Base-by-base conservation (phyloP, 2,797 vertebrate genomes). In the Schizothorax lantsangensis region DNA sequence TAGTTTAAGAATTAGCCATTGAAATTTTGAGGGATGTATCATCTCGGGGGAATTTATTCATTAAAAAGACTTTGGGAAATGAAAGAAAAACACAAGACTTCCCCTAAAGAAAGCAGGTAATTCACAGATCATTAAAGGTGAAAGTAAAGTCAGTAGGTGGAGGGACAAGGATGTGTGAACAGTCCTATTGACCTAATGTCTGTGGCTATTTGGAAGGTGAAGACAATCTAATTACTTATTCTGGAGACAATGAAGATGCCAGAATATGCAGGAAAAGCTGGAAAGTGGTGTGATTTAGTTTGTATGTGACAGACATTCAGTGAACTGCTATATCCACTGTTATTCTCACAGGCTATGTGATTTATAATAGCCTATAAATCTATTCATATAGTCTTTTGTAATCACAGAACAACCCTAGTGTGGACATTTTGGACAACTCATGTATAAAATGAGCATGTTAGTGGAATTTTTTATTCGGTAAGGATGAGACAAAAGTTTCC, bases 401-500 rank as follows among this genome's bases (percentile, higher is more conserved):
- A 66, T 38, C 30, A 6, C 19, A 19, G 8, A 75, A 84, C 7
- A 33, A 49, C 11, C 21, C 30, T n/a, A 38, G 2, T 64, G 12
- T 64, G 72, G 40, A 12, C n/a, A 52, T n/a, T 64, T 49, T 10
- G 54, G 40, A 36, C 2, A 66, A 12, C 15, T 4, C 6, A 2
- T 43, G 68, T n/a, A 36, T 38, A 40, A 86, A 52, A 74, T 9
- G 4, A 21, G 5, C 30, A 57, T 33, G 72, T 10, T 14, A 38
- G 4, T 21, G 79, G 66, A 36, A 36, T 62, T 38, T 62, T 86
- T 26, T 17, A 30, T 64, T 40, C 19, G 14, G 38, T 52, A 15
- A 14, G 30, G 30, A 74, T n/a, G 47, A 81, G 62, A 69, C 14
- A 30, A 54, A 88, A 86, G 81, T 81, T 83, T 83, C 73, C 83